phyloP scores from a whole-genome alignment of 1,140 invertebrate genomes.

The Caenorhabditis latens region DNA sequence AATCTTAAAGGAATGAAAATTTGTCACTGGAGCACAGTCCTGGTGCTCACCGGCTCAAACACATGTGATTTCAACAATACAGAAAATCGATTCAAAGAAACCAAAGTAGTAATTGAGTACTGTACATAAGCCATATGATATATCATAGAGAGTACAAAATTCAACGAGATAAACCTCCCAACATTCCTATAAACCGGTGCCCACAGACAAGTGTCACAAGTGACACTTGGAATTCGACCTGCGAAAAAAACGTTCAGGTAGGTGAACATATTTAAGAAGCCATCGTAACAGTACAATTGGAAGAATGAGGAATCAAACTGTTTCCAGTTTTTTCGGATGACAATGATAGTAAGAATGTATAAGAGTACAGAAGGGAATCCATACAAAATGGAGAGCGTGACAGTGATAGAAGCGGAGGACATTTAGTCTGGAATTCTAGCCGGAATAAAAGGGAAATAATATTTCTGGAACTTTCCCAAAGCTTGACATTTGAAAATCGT shows the following conservation, averaged over 20 bases:
- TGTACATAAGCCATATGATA: slow-evolving; percentile 32
- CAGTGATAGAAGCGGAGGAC: neutral
- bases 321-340: neutral
- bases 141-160: neutral
- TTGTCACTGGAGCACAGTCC: neutral
- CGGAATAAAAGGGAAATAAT: too few species aligned
- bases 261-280: neutral
- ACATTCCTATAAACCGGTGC: neutral
- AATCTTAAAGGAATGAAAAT: slow-evolving; percentile 2
- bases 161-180: neutral
- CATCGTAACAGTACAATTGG: neutral
- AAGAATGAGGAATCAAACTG: neutral
- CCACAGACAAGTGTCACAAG: neutral
- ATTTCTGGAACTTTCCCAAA: too few species aligned
- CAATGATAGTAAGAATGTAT: neutral
- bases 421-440: too few species aligned
- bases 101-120: neutral
- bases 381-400: neutral
- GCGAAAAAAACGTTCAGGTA: neutral
- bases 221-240: neutral
- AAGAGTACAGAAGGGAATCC: neutral
- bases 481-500: too few species aligned
- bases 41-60: neutral
- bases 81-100: slow-evolving; percentile 1
- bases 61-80: neutral